phyloP scores from a whole-genome alignment of 2,113 vertebrate genomes.

The Crotalus tigris region DNA sequence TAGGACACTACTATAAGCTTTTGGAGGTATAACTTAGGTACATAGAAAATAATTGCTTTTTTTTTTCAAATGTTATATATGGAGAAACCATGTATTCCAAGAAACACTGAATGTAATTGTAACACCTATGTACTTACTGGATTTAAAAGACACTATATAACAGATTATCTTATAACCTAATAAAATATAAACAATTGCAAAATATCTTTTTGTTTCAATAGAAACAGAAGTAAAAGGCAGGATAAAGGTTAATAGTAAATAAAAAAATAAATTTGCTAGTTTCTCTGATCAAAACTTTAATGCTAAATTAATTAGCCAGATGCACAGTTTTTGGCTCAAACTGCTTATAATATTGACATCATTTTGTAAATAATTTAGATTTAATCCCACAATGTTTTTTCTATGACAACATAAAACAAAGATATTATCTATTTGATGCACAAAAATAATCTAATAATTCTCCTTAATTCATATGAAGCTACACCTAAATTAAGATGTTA shows the following conservation, averaged over 20 bases:
- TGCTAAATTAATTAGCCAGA: slow-evolving; percentile 63
- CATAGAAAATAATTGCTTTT: background rate
- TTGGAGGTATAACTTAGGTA: background rate
- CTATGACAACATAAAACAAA: slow-evolving; percentile 61
- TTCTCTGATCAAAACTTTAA: slow-evolving; percentile 72
- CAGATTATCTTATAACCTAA: background rate
- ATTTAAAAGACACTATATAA: background rate
- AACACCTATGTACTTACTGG: background rate
- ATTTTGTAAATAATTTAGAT: slow-evolving; percentile 55
- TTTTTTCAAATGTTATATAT: background rate
- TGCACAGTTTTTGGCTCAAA: slow-evolving; percentile 64
- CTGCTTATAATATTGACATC: slow-evolving; percentile 55
- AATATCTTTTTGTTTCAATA: slow-evolving; percentile 16
- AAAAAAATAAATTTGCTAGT: slow-evolving; percentile 63
- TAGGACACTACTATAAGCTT: background rate
- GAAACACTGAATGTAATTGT: background rate
- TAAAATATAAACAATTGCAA: background rate
- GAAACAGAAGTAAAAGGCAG: slow-evolving; percentile 43
- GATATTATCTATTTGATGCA: slow-evolving; percentile 34
- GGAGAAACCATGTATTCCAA: background rate
- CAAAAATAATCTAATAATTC: background rate
- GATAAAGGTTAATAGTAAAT: slow-evolving; percentile 58
- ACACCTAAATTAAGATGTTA: slow-evolving; percentile 3
- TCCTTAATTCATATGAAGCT: background rate
- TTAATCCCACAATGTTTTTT: slow-evolving; percentile 47